phyloP scores from a whole-genome alignment of 2,113 vertebrate genomes.

The Hemiprocne comata region DNA sequence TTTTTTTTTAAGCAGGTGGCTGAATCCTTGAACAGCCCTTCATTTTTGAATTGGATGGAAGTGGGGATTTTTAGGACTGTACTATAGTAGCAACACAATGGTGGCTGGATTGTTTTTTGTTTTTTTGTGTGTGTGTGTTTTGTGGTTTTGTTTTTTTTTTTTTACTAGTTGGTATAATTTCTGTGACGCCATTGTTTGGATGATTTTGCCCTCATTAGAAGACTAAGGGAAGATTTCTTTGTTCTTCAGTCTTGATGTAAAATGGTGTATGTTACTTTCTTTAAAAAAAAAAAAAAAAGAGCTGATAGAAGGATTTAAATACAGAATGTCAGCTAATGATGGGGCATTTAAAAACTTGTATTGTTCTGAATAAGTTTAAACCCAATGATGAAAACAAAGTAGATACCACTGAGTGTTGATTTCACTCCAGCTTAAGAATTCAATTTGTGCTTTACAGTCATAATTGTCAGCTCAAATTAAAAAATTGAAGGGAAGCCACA shows the following conservation, averaged over 20 bases:
- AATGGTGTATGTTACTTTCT: neutral
- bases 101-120: neutral
- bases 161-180: neutral
- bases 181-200: neutral
- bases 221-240: neutral
- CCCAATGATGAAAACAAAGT: slow-evolving; percentile 34
- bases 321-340: slow-evolving; percentile 3
- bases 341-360: neutral
- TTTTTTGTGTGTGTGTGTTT: no score
- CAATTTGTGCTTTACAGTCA: slow-evolving; percentile 15
- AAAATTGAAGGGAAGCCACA: slow-evolving; percentile 32
- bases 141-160: neutral
- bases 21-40: neutral
- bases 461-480: slow-evolving; percentile 66
- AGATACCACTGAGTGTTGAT: slow-evolving; percentile 58
- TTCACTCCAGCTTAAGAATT: slow-evolving; percentile 56
- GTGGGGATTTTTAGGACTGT: neutral
- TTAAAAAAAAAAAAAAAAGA: neutral
- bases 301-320: slow-evolving; percentile 7
- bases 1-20: neutral
- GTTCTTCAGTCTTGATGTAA: neutral
- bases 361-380: slow-evolving; percentile 42
- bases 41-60: neutral
- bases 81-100: neutral
- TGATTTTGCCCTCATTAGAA: neutral